Conservation (phyloP, 2,888 invertebrate species). For the Hypomecis atomaria region DNA sequence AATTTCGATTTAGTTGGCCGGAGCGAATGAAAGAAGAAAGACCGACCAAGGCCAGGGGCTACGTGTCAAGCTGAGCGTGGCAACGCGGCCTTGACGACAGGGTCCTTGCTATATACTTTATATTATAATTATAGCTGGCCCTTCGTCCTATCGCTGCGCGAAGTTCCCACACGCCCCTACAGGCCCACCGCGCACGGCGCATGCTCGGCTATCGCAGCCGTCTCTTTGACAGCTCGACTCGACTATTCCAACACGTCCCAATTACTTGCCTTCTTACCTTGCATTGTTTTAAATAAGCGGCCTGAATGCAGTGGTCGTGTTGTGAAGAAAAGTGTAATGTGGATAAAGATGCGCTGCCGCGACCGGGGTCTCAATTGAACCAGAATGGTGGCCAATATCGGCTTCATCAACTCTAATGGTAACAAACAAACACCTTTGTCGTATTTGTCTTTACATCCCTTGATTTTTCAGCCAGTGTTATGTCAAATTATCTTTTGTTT, state of each 20-base stretch:
- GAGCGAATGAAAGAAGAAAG: conserved; percentile 29
- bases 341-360: conserved; percentile 53
- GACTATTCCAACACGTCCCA: conserved; percentile 71
- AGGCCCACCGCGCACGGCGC: conserved; percentile 71
- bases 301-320: conserved; percentile 29
- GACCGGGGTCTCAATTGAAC: conserved; percentile 52
- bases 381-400: conserved; percentile 78
- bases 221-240: conserved; percentile 65
- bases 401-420: conserved; percentile 78
- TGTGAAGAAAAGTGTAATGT: conserved; percentile 21
- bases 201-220: conserved; percentile 55
- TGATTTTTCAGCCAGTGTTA: conserved; percentile 28
- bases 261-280: conserved; percentile 62
- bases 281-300: conserved; percentile 51
- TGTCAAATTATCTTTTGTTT: conserved; percentile 2
- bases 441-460: conserved; percentile 11
- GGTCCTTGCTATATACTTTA: conserved; percentile 41
- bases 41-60: conserved; percentile 49
- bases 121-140: conserved; percentile 53
- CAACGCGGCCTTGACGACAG: conserved; percentile 70
- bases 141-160: conserved; percentile 73
- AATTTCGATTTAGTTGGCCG: conserved; percentile 36
- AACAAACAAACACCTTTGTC: conserved; percentile 52
- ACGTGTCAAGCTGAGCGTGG: conserved; percentile 53
- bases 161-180: conserved; percentile 70